Percentiles rank a stretch among this genome's conserved stretches.
Evolutionary conservation across 2,797 vertebrate species (phyloP).

Genomic region (Chrosomus eos): DNA sequence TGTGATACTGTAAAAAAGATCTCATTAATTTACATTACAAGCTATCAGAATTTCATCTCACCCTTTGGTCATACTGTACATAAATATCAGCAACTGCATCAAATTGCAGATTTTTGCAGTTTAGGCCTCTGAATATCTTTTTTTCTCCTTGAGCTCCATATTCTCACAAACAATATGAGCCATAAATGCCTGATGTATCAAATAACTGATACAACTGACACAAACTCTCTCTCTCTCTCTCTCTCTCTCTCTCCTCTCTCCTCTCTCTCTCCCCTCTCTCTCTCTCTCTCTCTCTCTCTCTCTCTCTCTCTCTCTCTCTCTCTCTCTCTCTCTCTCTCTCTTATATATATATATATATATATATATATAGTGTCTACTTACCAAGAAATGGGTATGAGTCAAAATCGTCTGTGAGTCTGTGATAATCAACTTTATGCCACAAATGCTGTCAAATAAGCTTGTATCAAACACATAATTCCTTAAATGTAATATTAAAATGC

Average conservation of each 20-base stretch:
- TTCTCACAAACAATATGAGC: too few species aligned
- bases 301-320: too few species aligned
- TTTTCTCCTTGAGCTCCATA: not conserved
- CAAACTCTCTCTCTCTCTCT: too few species aligned
- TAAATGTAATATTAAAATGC: not conserved
- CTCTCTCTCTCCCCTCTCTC: too few species aligned
- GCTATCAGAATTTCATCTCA: not conserved
- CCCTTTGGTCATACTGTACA: not conserved
- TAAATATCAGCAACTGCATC: not conserved
- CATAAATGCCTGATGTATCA: too few species aligned
- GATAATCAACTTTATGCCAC: not conserved
- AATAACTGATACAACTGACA: too few species aligned
- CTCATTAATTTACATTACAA: not conserved
- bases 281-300: too few species aligned
- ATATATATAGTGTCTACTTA: not conserved
- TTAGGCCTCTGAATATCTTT: not conserved
- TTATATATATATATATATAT: too few species aligned
- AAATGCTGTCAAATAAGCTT: not conserved
- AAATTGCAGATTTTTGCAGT: not conserved
- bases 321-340: too few species aligned
- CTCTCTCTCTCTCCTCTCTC: too few species aligned
- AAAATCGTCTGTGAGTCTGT: too few species aligned
- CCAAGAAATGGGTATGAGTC: not conserved
- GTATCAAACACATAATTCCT: not conserved
- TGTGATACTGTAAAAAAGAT: too few species aligned